Conservation (phyloP, 2,888 invertebrate genomes). For the Drosophila rellima region DNA sequence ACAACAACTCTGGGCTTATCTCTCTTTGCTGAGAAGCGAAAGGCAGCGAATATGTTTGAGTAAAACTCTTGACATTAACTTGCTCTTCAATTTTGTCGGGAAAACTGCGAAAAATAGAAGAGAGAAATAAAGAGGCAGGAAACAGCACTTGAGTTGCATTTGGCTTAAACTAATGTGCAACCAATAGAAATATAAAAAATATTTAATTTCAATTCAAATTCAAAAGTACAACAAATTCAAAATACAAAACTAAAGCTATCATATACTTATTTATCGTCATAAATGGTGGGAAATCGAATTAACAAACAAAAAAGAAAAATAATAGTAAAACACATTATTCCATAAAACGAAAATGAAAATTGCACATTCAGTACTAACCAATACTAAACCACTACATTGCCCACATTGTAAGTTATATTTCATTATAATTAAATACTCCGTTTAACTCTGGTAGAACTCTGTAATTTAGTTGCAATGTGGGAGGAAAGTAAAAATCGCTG, state of each 20-base stretch:
- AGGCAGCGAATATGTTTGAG: slow-evolving; percentile 15
- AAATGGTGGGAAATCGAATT: too few species aligned
- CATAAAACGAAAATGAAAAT: too few species aligned
- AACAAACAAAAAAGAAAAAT: too few species aligned
- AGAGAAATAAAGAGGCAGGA: background rate
- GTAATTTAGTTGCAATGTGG: slow-evolving; percentile 1
- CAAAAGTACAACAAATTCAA: too few species aligned
- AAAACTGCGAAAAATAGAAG: slow-evolving; percentile 1
- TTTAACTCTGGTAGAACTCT: background rate
- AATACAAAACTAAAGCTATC: too few species aligned
- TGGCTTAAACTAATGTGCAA: slow-evolving; percentile 16
- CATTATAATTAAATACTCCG: slow-evolving; percentile 3
- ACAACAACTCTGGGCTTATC: slow-evolving; percentile 19
- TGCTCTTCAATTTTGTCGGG: slow-evolving; percentile 33
- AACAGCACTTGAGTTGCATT: background rate
- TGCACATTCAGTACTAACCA: too few species aligned
- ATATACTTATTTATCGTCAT: too few species aligned
- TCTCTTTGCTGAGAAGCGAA: slow-evolving; percentile 20
- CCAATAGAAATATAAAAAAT: background rate
- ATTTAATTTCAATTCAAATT: background rate
- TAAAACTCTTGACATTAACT: slow-evolving; percentile 64
- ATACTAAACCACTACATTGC: background rate
- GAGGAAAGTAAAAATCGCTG: slow-evolving; percentile 1
- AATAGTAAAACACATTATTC: too few species aligned
- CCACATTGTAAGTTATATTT: background rate